Evolutionary conservation across 2,797 vertebrate genomes (phyloP).

Genomic region (Oryzias dopingdopingensis): DNA sequence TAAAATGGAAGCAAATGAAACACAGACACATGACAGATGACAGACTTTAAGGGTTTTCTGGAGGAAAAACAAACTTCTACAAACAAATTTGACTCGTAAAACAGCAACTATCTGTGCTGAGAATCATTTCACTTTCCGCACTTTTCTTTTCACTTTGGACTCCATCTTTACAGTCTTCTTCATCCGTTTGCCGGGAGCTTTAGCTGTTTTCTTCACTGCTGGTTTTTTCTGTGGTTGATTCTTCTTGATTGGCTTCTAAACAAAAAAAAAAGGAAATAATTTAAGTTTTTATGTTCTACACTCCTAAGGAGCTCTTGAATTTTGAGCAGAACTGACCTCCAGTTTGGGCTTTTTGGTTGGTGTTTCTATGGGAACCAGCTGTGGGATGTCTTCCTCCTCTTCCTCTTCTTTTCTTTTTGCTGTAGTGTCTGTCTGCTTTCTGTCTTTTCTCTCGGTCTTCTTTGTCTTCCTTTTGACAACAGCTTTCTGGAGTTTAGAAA

Average conservation of each 20-base stretch:
- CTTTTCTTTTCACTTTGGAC: slow-evolving; percentile 58
- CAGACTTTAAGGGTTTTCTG: slow-evolving; percentile 22
- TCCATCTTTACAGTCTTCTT: slow-evolving; percentile 48
- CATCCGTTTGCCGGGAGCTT: slow-evolving; percentile 34
- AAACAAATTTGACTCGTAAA: no score
- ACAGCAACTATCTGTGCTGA: background rate
- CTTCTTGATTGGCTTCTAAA: slow-evolving; percentile 49
- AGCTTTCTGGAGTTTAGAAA: slow-evolving; percentile 28
- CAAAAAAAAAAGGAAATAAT: background rate
- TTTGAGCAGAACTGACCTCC: slow-evolving; percentile 55
- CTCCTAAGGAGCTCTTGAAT: background rate
- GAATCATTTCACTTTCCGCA: slow-evolving; percentile 54
- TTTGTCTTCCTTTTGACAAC: background rate
- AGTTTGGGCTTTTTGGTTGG: slow-evolving; percentile 69
- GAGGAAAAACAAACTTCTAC: no score
- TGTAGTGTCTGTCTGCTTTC: background rate
- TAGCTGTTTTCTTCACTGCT: slow-evolving; percentile 33
- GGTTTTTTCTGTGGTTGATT: slow-evolving; percentile 54
- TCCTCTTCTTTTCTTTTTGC: background rate
- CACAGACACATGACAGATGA: background rate
- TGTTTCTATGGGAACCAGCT: slow-evolving; percentile 72
- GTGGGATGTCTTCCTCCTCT: slow-evolving; percentile 70
- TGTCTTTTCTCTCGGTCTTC: background rate
- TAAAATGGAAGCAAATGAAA: no score
- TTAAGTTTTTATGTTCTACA: accelerated